These are phyloP conservation scores for Drepana arcuata DNA, from an alignment of 1,140 invertebrate genomes.

Conservation along the genomic window DNA sequence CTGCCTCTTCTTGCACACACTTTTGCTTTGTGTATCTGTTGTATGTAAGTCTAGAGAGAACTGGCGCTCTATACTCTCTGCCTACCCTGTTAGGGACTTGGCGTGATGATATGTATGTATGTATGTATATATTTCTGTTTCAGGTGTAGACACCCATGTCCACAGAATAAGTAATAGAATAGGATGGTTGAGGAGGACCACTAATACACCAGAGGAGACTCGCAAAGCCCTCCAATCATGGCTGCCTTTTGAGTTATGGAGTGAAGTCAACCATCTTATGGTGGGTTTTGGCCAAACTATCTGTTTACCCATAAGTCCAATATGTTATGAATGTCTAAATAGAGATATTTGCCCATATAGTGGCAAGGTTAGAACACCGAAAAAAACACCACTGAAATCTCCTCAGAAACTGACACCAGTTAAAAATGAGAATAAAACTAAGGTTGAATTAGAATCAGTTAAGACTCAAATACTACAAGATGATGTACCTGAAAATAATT, in stretches of 20 bases:
- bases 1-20: too few species aligned
- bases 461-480: neutral
- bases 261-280: constrained; percentile 91
- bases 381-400: constrained; percentile 33
- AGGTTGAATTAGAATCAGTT: neutral
- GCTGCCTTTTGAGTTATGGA: constrained; percentile 91
- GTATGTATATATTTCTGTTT: too few species aligned
- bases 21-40: too few species aligned
- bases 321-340: constrained; percentile 89
- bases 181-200: constrained; percentile 83
- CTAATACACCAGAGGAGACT: constrained; percentile 92
- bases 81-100: too few species aligned
- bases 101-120: too few species aligned
- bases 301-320: constrained; percentile 86
- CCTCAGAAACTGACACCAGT: constrained; percentile 1
- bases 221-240: constrained; percentile 88
- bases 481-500: constrained; percentile 4
- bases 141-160: constrained; percentile 97
- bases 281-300: constrained; percentile 97
- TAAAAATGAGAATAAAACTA: constrained; percentile 4
- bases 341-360: constrained; percentile 86
- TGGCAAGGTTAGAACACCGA: constrained; percentile 37
- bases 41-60: too few species aligned
- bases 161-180: constrained; percentile 94
- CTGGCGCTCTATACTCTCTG: too few species aligned